These are phyloP conservation scores for Nylanderia fulva DNA, from an alignment of 1,140 invertebrate genomes.

Conservation along the genomic window DNA sequence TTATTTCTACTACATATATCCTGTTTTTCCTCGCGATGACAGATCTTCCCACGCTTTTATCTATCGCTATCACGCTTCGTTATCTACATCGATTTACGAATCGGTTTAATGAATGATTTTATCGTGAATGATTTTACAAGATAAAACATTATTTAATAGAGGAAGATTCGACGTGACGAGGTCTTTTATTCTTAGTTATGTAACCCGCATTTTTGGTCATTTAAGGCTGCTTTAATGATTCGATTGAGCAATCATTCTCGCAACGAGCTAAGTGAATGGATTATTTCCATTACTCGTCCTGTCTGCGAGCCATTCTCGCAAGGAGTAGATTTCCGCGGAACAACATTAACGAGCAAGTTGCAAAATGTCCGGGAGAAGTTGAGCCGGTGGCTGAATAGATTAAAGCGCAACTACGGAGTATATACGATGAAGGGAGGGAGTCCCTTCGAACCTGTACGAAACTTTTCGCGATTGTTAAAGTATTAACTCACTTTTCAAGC, in stretches of 20 bases:
- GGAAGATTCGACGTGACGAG: background rate
- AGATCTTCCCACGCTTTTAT: background rate
- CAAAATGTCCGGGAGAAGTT: constrained; percentile 66
- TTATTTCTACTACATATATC: constrained; percentile 11
- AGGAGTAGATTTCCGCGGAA: constrained; percentile 48
- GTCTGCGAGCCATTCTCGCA: constrained; percentile 40
- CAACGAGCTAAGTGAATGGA: constrained; percentile 27
- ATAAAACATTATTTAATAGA: background rate
- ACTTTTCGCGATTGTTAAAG: constrained; percentile 66
- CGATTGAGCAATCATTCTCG: constrained; percentile 29
- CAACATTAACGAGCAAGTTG: constrained; percentile 66
- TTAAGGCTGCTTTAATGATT: constrained; percentile 9
- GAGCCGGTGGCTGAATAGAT: constrained; percentile 59
- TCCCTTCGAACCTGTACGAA: background rate
- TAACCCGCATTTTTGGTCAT: background rate
- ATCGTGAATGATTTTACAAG: no score
- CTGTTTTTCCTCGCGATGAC: background rate
- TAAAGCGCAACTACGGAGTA: constrained; percentile 45
- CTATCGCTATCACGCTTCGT: background rate
- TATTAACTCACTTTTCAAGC: constrained; percentile 72
- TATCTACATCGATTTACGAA: background rate
- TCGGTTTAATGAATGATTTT: no score
- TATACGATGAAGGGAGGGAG: no score
- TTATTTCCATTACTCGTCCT: constrained; percentile 47
- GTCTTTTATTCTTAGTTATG: no score